Percentiles rank a stretch among this genome's conserved stretches.
These are phyloP conservation scores for Drosophila recens DNA, from an alignment of 2,888 invertebrate species.

Conservation along the genomic window DNA sequence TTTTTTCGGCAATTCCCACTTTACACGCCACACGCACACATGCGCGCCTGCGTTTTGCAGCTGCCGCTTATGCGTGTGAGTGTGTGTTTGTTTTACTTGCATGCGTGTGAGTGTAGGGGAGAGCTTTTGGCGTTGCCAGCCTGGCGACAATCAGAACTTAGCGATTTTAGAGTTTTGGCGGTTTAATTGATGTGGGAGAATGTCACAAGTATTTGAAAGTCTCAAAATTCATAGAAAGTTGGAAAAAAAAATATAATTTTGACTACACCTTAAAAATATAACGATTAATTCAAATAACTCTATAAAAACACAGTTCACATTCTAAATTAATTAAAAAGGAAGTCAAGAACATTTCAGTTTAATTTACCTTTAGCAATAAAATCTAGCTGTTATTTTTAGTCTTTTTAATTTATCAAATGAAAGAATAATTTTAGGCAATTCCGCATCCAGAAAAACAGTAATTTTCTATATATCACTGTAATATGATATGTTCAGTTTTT, in stretches of 20 bases:
- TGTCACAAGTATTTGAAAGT: not conserved
- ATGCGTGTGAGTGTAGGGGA: conserved; percentile 5
- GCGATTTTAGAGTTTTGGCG: conserved; percentile 8
- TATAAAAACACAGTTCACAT: not conserved
- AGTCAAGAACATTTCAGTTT: not conserved
- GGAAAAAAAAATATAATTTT: not conserved
- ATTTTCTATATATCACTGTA: conserved; percentile 28
- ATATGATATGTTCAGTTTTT: conserved; percentile 39
- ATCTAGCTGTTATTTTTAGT: not conserved
- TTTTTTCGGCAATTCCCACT: conserved; percentile 34
- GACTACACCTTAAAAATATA: not conserved
- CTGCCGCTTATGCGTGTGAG: conserved; percentile 38
- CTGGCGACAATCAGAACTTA: conserved; percentile 15
- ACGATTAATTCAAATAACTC: not conserved
- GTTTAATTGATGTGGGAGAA: not conserved
- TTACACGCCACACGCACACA: conserved; percentile 30
- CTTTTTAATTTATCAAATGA: not conserved
- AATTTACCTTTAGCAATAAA: not conserved
- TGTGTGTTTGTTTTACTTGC: conserved; percentile 14
- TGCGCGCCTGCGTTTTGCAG: conserved; percentile 52
- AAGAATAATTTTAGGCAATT: not conserved
- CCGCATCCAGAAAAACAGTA: not conserved
- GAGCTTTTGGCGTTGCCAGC: conserved; percentile 57
- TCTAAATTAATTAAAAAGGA: not conserved
- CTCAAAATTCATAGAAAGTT: not conserved